Conservation (phyloP, 2,113 vertebrate genomes). For the Pipa parva region DNA sequence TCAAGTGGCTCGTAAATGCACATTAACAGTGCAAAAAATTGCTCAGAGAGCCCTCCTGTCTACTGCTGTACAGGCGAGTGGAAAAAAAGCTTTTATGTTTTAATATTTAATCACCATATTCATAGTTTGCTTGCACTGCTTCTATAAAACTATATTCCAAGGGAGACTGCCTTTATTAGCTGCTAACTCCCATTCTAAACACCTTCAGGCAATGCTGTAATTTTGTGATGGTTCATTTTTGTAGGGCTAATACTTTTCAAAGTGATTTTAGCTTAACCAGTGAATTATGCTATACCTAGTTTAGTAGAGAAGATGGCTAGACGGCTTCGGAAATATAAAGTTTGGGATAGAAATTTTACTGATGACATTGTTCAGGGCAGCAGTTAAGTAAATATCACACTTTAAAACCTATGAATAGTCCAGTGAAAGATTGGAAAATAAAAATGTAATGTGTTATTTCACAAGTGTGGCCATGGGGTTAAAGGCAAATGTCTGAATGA, state of each 20-base stretch:
- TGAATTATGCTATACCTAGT: conserved; percentile 5
- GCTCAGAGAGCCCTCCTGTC: not conserved
- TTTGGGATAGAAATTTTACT: not conserved
- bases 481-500: too few relatives aligned
- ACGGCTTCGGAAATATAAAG: conserved; percentile 24
- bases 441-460: too few relatives aligned
- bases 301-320: conserved; percentile 22
- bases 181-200: conserved; percentile 2
- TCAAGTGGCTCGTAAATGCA: conserved; percentile 3
- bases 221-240: conserved; percentile 14
- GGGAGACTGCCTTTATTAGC: conserved; percentile 24
- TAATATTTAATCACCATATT: conserved; percentile 1
- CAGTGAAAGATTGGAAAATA: too few relatives aligned
- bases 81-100: conserved; percentile 8
- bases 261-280: conserved; percentile 9
- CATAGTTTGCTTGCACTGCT: not conserved
- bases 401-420: too few relatives aligned
- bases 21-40: conserved; percentile 7
- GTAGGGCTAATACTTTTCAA: conserved; percentile 12
- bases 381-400: too few relatives aligned
- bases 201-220: conserved; percentile 31
- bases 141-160: conserved; percentile 1
- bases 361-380: not conserved
- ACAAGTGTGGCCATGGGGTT: too few relatives aligned
- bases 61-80: not conserved